These are phyloP conservation scores for Rachycentron canadum DNA, from an alignment of 2,797 vertebrate species.

Conservation along the genomic window DNA sequence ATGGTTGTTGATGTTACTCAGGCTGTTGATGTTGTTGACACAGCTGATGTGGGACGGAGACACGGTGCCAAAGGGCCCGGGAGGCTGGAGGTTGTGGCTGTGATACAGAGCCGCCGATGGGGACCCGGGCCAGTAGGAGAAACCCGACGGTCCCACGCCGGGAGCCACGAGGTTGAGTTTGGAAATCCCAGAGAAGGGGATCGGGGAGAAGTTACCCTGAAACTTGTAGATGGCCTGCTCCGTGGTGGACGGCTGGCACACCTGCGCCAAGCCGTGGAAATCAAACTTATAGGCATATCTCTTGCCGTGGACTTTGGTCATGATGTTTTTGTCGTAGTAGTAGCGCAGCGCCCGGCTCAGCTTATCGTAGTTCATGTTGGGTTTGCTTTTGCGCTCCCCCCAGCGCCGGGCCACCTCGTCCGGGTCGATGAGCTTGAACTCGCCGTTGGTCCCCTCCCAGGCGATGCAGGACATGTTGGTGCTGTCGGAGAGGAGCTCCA, in stretches of 20 bases:
- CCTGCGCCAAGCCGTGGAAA: constrained; percentile 96
- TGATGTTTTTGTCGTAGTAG: constrained; percentile 99
- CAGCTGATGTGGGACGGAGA: constrained; percentile 86
- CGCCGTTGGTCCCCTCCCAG: constrained; percentile 97
- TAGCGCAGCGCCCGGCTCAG: constrained; percentile 97
- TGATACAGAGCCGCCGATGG: constrained; percentile 90
- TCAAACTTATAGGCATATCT: constrained; percentile 98
- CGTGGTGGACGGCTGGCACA: constrained; percentile 90
- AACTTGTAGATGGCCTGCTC: constrained; percentile 96
- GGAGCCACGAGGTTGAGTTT: constrained; percentile 96
- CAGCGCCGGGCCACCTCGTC: constrained; percentile 97
- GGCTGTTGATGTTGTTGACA: constrained; percentile 90
- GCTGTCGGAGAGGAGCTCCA: constrained; percentile 96
- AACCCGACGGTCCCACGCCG: constrained; percentile 91
- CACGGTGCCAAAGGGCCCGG: constrained; percentile 89
- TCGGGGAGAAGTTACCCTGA: constrained; percentile 92
- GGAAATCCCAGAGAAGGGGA: constrained; percentile 95
- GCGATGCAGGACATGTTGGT: constrained; percentile 95
- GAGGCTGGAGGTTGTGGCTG: constrained; percentile 90
- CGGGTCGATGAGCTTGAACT: constrained; percentile 97
- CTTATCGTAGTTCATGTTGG: constrained; percentile 99
- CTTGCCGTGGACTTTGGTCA: constrained; percentile 99
- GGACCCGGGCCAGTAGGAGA: constrained; percentile 96
- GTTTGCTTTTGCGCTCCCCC: constrained; percentile 98
- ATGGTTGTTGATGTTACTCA: constrained; percentile 91